These are phyloP conservation scores for Poeciliopsis retropinna DNA, from an alignment of 2,113 vertebrate species.

Conservation along the genomic window DNA sequence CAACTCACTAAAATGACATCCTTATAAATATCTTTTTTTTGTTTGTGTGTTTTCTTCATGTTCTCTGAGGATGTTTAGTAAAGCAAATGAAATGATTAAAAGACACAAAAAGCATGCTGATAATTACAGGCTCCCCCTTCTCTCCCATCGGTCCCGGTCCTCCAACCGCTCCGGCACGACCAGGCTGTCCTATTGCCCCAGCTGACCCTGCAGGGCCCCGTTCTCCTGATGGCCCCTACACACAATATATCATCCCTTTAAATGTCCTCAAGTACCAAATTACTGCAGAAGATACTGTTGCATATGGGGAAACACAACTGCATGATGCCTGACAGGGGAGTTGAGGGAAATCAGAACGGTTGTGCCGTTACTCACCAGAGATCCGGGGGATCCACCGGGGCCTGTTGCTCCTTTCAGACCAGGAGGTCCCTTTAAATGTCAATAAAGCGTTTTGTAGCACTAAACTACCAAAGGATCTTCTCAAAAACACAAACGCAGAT, in stretches of 20 bases:
- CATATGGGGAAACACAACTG: not conserved
- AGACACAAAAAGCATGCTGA: not conserved
- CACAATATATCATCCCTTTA: not conserved
- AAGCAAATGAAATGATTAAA: not conserved
- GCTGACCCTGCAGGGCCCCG: slow-evolving; percentile 89
- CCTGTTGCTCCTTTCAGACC: slow-evolving; percentile 95
- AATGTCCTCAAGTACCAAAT: not conserved
- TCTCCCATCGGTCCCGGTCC: slow-evolving; percentile 91
- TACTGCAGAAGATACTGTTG: not conserved
- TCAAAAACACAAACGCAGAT: not conserved
- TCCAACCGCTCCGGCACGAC: slow-evolving; percentile 87
- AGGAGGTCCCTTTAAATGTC: slow-evolving; percentile 83
- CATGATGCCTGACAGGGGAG: not conserved
- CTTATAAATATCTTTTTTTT: not conserved
- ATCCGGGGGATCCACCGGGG: slow-evolving; percentile 86
- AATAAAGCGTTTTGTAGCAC: slow-evolving; percentile 9
- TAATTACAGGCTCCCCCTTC: slow-evolving; percentile 92
- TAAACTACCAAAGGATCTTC: not conserved
- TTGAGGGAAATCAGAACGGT: not conserved
- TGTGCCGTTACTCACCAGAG: slow-evolving; percentile 83
- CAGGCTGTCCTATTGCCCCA: slow-evolving; percentile 92
- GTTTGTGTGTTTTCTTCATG: not conserved
- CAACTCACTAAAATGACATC: not conserved
- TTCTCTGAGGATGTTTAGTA: not conserved
- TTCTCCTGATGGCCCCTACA: slow-evolving; percentile 90